Evolutionary conservation across 2,888 invertebrate genomes (phyloP).

Genomic region (Xestia ashworthii): DNA sequence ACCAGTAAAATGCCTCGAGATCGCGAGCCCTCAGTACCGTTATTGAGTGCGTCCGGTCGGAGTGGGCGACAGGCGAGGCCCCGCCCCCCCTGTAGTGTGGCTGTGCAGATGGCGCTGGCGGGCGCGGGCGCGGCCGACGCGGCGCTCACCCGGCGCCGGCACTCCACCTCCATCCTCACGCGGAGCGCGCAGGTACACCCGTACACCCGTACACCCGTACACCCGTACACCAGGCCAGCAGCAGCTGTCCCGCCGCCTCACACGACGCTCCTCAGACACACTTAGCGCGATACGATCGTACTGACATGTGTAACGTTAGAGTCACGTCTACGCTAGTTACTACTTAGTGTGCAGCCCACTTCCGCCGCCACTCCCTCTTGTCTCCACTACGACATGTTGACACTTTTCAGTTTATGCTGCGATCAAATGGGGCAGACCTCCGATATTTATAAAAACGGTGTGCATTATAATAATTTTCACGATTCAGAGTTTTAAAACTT

Average conservation of each 20-base stretch:
- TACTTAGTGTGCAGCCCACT: conserved; percentile 65
- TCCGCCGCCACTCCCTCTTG: conserved; percentile 59
- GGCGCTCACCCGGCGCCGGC: conserved; percentile 93
- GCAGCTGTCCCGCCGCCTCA: neutral
- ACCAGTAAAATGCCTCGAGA: conserved; percentile 77
- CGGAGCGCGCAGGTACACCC: conserved; percentile 91
- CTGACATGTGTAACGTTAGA: conserved; percentile 44
- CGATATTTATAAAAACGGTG: conserved; percentile 22
- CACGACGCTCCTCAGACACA: conserved; percentile 17
- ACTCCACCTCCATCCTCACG: conserved; percentile 93
- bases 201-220: conserved; percentile 80
- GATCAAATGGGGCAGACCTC: conserved; percentile 70
- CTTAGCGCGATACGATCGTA: conserved; percentile 22
- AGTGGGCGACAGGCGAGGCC: conserved; percentile 71
- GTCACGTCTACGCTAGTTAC: conserved; percentile 68
- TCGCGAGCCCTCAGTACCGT: conserved; percentile 76
- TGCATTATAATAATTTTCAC: conserved; percentile 10
- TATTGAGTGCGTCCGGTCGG: conserved; percentile 76
- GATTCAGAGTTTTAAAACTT: conserved; percentile 1
- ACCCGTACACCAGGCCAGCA: conserved; percentile 41
- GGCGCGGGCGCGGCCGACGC: conserved; percentile 82
- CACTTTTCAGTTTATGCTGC: conserved; percentile 58
- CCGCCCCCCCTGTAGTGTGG: conserved; percentile 75
- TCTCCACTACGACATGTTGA: conserved; percentile 55
- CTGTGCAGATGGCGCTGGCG: conserved; percentile 85